Evolutionary conservation across 2,797 vertebrate genomes (phyloP).

Genomic region (Cheirogaleus major): DNA sequence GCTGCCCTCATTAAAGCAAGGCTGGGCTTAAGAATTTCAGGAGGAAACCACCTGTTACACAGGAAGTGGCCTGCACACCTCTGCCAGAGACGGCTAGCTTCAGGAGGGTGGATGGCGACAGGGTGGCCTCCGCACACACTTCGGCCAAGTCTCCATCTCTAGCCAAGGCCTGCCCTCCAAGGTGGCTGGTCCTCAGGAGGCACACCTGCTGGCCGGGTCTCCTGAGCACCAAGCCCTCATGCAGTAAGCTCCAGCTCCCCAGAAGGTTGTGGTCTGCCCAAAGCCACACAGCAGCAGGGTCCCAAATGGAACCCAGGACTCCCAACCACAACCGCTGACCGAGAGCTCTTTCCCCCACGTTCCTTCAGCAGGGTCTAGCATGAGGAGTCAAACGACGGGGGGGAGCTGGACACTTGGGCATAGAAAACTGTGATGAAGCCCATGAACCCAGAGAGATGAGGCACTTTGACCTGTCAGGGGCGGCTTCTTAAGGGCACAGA

Average conservation of each 20-base stretch:
- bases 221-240: not conserved
- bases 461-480: not conserved
- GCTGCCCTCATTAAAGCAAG: not conserved
- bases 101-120: not conserved
- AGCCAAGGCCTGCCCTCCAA: not conserved
- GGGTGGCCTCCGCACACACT: not conserved
- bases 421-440: not conserved
- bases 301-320: not conserved
- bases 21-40: not conserved
- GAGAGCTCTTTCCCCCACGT: not conserved
- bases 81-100: not conserved
- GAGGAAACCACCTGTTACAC: not conserved
- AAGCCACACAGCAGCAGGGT: not conserved
- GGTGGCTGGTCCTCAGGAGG: not conserved
- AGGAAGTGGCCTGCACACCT: not conserved
- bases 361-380: not conserved
- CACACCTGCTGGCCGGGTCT: not conserved
- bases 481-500: conserved; percentile 28
- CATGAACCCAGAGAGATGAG: not conserved
- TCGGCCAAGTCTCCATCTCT: not conserved
- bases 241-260: not conserved
- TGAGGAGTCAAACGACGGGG: not conserved
- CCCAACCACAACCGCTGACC: not conserved
- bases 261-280: not conserved
- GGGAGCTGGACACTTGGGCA: not conserved